A percentile compares a stretch with the other conserved stretches of the same genome.
Conservation (phyloP, 1,140 invertebrate genomes). For the Pinna nobilis region DNA sequence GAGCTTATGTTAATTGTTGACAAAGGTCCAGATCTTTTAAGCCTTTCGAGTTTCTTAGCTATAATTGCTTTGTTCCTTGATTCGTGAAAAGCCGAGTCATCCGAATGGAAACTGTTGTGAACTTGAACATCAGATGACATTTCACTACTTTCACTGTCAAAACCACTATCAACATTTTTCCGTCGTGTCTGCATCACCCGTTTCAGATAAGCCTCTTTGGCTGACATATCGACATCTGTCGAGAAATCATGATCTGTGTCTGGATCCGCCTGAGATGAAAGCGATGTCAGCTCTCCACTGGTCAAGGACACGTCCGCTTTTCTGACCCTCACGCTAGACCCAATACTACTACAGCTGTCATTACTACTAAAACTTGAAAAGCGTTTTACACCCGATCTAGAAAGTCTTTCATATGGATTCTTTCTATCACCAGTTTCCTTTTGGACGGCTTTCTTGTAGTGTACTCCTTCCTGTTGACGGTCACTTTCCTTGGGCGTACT, state of each 20-base stretch:
- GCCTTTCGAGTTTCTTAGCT: conserved; percentile 16
- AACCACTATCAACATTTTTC: conserved; percentile 64
- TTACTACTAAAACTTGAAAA: conserved; percentile 62
- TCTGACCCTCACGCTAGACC: conserved; percentile 27
- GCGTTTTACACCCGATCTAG: conserved; percentile 21
- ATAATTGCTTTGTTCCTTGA: conserved; percentile 39
- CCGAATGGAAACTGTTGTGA: conserved; percentile 23
- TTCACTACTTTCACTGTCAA: conserved; percentile 66
- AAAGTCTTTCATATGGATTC: background rate
- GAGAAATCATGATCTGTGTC: conserved; percentile 50
- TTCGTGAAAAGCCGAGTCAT: conserved; percentile 47
- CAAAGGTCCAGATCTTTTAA: background rate
- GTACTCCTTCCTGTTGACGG: background rate
- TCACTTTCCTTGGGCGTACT: background rate
- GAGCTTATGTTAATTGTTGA: background rate
- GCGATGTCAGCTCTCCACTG: conserved; percentile 60
- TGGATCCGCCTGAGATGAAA: conserved; percentile 63
- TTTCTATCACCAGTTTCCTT: conserved; percentile 10
- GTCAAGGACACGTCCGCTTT: conserved; percentile 54
- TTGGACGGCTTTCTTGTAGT: background rate
- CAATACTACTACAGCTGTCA: conserved; percentile 55
- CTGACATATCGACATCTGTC: conserved; percentile 41
- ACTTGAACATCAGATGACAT: conserved; percentile 50
- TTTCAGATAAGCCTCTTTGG: conserved; percentile 22
- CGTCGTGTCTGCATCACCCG: conserved; percentile 31